phyloP scores from a whole-genome alignment of 2,888 invertebrate species.

The Mesorhabditis belari region DNA sequence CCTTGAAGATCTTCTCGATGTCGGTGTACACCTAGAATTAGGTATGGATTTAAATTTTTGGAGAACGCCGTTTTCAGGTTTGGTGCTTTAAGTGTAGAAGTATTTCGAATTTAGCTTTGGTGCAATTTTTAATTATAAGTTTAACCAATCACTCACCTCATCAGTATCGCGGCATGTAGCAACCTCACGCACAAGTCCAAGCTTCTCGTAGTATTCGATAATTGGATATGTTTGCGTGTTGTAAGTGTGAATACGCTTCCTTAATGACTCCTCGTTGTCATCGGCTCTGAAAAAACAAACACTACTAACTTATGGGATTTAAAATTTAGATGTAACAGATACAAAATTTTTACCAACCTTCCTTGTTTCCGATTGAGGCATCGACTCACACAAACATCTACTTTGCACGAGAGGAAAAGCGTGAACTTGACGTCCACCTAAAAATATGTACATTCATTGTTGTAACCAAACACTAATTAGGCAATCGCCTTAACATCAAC shows the following conservation, averaged over 20 bases:
- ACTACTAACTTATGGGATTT: not conserved
- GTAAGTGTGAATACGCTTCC: slow-evolving; percentile 63
- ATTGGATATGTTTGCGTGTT: slow-evolving; percentile 54
- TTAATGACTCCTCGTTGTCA: slow-evolving; percentile 81
- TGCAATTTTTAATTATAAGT: not conserved
- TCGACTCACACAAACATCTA: slow-evolving; percentile 73
- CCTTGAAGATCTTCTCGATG: slow-evolving; percentile 10
- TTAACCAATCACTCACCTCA: too few species aligned
- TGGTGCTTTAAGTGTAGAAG: not conserved
- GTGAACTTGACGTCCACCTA: slow-evolving; percentile 69
- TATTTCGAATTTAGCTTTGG: not conserved
- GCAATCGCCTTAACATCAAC: too few species aligned
- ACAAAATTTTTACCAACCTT: not conserved
- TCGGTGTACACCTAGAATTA: slow-evolving; percentile 21
- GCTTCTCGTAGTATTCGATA: slow-evolving; percentile 38
- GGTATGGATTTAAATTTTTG: slow-evolving; percentile 1
- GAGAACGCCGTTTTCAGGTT: too few species aligned
- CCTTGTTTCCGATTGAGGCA: slow-evolving; percentile 72
- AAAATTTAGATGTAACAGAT: not conserved
- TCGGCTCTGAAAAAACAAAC: slow-evolving; percentile 62
- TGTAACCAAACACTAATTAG: not conserved
- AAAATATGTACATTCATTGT: not conserved
- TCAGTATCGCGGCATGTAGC: slow-evolving; percentile 27
- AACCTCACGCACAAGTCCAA: slow-evolving; percentile 38
- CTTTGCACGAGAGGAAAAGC: slow-evolving; percentile 81